Conservation (phyloP, 2,113 vertebrate species). For the Aleadryas rufinucha region DNA sequence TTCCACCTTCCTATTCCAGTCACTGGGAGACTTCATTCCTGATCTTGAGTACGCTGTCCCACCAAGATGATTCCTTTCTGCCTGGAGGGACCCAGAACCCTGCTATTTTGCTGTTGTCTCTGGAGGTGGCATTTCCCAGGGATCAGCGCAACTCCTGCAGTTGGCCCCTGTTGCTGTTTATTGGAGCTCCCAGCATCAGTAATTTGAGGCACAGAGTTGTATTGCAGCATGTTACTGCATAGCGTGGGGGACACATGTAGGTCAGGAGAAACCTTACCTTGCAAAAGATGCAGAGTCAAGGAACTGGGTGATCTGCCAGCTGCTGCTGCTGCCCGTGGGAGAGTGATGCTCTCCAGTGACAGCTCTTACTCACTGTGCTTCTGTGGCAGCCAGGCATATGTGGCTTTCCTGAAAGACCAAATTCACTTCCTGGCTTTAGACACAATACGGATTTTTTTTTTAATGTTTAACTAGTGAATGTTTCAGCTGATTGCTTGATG, state of each 20-base stretch:
- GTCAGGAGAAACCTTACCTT: not conserved
- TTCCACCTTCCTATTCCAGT: not conserved
- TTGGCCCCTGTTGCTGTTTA: not conserved
- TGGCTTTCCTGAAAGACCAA: not conserved
- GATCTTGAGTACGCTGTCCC: not conserved
- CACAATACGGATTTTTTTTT: not conserved
- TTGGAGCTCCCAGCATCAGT: not conserved
- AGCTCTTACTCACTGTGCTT: not conserved
- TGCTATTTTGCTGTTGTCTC: not conserved
- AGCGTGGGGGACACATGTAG: not conserved
- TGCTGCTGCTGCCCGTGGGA: not conserved
- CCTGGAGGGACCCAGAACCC: not conserved
- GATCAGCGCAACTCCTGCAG: not conserved
- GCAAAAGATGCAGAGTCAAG: not conserved
- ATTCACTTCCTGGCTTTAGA: not conserved
- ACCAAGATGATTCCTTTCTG: not conserved
- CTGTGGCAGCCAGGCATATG: not conserved
- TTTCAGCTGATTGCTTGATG: not conserved
- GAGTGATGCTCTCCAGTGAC: not conserved
- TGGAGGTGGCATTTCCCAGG: not conserved
- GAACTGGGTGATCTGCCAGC: not conserved
- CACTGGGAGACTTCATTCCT: not conserved
- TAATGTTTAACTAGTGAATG: not conserved
- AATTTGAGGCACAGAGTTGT: not conserved
- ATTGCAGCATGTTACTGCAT: not conserved